A percentile compares a stretch with the other conserved stretches of the same genome.
Conservation (phyloP, 1,140 invertebrate species). For the Pristionchus pacificus region DNA sequence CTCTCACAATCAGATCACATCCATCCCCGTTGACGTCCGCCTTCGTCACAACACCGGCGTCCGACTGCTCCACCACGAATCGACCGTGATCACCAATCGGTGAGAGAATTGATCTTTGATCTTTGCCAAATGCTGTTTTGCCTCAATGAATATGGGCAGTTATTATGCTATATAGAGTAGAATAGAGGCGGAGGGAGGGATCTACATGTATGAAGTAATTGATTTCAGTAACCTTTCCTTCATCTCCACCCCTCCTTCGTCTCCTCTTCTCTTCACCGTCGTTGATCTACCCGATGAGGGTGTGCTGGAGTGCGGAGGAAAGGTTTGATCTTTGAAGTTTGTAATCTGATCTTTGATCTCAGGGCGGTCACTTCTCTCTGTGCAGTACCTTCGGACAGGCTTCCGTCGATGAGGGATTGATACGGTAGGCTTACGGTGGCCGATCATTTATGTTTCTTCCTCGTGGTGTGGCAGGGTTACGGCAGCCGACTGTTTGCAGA, state of each 20-base stretch:
- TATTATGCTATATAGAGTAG: too few relatives aligned
- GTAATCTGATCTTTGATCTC: not conserved
- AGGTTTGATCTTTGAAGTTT: not conserved
- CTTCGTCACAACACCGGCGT: slow-evolving; percentile 44
- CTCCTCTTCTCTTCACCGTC: slow-evolving; percentile 39
- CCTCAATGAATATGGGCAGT: too few relatives aligned
- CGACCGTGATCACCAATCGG: slow-evolving; percentile 32
- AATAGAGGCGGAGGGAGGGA: too few relatives aligned
- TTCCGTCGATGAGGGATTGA: not conserved
- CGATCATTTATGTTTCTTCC: slow-evolving; percentile 35
- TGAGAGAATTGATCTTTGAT: slow-evolving; percentile 6
- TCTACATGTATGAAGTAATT: too few relatives aligned
- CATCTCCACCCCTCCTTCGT: slow-evolving; percentile 41
- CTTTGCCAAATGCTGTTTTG: too few relatives aligned
- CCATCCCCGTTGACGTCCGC: slow-evolving; percentile 38
- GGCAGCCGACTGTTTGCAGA: slow-evolving; percentile 25
- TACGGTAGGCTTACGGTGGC: slow-evolving; percentile 8
- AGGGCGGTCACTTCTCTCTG: slow-evolving; percentile 23
- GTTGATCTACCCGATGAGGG: slow-evolving; percentile 53
- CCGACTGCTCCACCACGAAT: slow-evolving; percentile 40
- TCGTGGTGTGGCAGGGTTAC: slow-evolving; percentile 14
- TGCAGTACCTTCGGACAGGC: slow-evolving; percentile 31
- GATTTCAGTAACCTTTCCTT: slow-evolving; percentile 43
- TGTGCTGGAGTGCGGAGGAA: slow-evolving; percentile 46
- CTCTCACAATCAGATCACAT: slow-evolving; percentile 14